phyloP scores from a whole-genome alignment of 2,113 vertebrate species.

The Glaucomys volans region DNA sequence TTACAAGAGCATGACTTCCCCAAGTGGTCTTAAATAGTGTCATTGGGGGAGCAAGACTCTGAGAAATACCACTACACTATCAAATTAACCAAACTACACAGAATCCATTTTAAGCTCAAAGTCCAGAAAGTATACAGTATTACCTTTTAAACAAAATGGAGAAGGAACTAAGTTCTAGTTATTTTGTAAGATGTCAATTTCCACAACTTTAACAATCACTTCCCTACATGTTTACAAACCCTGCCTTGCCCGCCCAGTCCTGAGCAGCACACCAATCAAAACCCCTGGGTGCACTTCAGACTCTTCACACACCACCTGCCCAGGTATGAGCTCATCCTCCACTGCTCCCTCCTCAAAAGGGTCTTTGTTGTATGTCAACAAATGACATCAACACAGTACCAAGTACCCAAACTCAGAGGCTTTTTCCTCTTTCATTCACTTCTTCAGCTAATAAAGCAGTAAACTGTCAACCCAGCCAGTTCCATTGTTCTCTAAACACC shows the following conservation, averaged over 20 bases:
- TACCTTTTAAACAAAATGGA: background rate
- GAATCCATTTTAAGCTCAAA: background rate
- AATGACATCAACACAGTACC: background rate
- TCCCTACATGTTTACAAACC: background rate
- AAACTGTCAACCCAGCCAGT: background rate
- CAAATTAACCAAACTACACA: background rate
- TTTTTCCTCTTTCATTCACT: background rate
- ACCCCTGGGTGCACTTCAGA: background rate
- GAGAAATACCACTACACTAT: background rate
- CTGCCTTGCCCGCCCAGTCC: background rate
- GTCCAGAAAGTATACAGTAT: background rate
- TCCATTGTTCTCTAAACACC: background rate
- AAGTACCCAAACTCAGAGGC: background rate
- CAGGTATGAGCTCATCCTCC: background rate
- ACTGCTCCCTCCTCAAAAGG: background rate
- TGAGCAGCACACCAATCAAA: background rate
- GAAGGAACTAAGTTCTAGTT: background rate
- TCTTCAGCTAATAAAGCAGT: background rate
- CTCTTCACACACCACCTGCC: background rate
- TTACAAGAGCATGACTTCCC: background rate
- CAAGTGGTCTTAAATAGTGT: background rate
- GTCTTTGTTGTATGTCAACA: background rate
- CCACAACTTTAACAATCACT: background rate
- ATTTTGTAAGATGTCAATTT: background rate
- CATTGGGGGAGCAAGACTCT: background rate